Conservation (phyloP, 2,113 vertebrate genomes). For the Petroica traversi region DNA sequence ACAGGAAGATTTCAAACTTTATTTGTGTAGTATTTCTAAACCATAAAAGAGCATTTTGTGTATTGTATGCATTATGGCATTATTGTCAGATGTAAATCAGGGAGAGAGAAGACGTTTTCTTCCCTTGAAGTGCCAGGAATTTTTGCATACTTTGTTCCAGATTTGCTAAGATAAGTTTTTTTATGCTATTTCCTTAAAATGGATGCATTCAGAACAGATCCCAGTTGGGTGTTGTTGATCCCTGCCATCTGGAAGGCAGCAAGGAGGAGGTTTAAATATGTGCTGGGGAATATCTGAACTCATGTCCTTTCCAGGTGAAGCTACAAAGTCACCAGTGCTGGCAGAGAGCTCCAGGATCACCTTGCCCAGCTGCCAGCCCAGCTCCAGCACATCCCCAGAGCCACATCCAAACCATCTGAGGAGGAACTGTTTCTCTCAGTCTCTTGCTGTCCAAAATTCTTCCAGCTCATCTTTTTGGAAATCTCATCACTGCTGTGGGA, state of each 20-base stretch:
- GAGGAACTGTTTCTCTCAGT: background rate
- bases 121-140: background rate
- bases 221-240: background rate
- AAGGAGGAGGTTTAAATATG: background rate
- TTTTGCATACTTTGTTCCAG: background rate
- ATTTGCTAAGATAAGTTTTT: background rate
- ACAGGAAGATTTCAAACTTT: conserved; percentile 22
- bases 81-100: background rate
- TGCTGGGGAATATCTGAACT: background rate
- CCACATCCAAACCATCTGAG: background rate
- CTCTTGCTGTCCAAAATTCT: background rate
- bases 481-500: background rate
- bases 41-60: background rate
- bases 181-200: too few relatives aligned
- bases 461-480: background rate
- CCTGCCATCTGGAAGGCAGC: background rate
- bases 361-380: background rate
- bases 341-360: background rate
- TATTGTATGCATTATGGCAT: background rate
- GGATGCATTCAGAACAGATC: background rate
- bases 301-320: rapidly evolving
- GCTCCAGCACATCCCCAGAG: background rate
- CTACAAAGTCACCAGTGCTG: background rate
- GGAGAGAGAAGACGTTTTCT: background rate
- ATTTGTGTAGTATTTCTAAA: conserved; percentile 25